phyloP scores from a whole-genome alignment of 2,113 vertebrate species.

The Centropristis striata region DNA sequence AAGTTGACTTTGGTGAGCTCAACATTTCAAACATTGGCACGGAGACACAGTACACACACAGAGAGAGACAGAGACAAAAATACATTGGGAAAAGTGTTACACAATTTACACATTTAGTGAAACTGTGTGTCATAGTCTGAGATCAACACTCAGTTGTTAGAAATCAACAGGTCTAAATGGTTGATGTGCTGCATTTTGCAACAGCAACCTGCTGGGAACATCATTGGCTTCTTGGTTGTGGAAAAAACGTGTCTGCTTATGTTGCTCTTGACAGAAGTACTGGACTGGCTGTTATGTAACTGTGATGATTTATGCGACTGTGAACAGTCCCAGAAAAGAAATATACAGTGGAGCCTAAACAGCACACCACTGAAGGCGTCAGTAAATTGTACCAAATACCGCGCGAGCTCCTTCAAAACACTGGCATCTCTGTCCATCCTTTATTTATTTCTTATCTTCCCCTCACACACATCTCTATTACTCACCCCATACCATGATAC shows the following conservation, averaged over 20 bases:
- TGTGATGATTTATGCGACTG: conserved; percentile 41
- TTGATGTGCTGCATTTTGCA: background rate
- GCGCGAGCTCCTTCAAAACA: background rate
- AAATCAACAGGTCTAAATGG: conserved; percentile 1
- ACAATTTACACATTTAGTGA: background rate
- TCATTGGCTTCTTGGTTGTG: conserved; percentile 1
- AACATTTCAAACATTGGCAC: conserved; percentile 46
- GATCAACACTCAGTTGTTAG: conserved; percentile 1
- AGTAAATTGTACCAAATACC: conserved; percentile 16
- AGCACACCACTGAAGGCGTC: conserved; percentile 10
- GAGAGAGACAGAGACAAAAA: conserved; percentile 12
- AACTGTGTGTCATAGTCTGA: background rate
- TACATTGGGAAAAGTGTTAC: background rate
- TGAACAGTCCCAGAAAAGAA: conserved; percentile 25
- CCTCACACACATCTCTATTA: background rate
- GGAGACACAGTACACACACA: conserved; percentile 56
- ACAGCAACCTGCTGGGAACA: conserved; percentile 25
- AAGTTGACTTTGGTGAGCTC: conserved; percentile 58
- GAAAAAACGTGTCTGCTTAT: conserved; percentile 49
- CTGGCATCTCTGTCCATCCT: background rate
- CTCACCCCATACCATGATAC: background rate
- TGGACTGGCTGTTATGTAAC: conserved; percentile 53
- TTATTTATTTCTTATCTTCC: background rate
- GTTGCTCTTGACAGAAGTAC: conserved; percentile 26
- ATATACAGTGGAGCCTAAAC: background rate